Evolutionary conservation across 2,888 invertebrate species (phyloP).

Genomic region (Pseudococcus longispinus): DNA sequence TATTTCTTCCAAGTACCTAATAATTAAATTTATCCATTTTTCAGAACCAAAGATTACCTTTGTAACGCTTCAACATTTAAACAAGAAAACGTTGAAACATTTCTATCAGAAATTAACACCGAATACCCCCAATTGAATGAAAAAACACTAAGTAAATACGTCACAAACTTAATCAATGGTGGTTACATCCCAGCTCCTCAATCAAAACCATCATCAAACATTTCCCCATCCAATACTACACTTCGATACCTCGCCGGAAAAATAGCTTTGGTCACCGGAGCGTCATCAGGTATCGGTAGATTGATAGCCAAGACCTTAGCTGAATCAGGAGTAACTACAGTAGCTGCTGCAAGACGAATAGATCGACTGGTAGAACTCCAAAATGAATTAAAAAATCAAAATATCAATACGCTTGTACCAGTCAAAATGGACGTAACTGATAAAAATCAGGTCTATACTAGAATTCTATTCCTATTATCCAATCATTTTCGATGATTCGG

Average conservation of each 20-base stretch:
- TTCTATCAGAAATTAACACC: neutral
- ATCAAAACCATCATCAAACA: neutral
- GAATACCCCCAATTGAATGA: constrained; percentile 59
- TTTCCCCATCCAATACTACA: neutral
- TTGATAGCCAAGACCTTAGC: constrained; percentile 59
- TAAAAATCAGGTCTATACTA: constrained; percentile 58
- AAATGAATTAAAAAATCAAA: constrained; percentile 47
- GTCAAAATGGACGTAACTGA: constrained; percentile 59
- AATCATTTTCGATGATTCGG: neutral
- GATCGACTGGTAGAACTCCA: constrained; percentile 58
- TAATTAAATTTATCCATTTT: neutral
- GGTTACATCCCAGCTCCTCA: constrained; percentile 34
- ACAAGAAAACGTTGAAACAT: constrained; percentile 41
- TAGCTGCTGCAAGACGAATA: constrained; percentile 59
- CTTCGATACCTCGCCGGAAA: constrained; percentile 57
- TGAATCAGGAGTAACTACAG: constrained; percentile 59
- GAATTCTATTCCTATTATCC: neutral
- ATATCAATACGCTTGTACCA: constrained; percentile 56
- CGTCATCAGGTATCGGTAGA: constrained; percentile 61
- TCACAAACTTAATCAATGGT: constrained; percentile 57
- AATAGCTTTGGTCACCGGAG: constrained; percentile 60
- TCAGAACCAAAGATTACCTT: constrained; percentile 1
- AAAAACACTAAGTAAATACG: constrained; percentile 58
- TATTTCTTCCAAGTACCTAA: neutral
- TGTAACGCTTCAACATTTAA: neutral